Conservation (phyloP, 2,888 invertebrate genomes). For the Amiota minor region DNA sequence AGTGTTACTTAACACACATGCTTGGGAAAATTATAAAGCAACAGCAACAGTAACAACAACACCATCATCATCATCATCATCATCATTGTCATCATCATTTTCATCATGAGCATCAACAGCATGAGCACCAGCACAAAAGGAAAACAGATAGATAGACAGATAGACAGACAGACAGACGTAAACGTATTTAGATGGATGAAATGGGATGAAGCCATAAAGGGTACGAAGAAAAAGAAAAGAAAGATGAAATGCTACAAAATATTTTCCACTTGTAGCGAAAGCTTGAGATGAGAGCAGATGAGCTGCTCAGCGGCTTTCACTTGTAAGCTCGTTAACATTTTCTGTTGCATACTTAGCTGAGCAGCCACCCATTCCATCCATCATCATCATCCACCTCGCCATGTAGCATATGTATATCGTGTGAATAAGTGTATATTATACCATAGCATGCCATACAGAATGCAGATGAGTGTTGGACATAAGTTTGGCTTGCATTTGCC, state of each 20-base stretch:
- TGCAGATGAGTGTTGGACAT: too few relatives aligned
- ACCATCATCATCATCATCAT: background rate
- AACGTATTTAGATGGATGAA: too few relatives aligned
- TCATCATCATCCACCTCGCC: too few relatives aligned
- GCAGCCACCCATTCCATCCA: too few relatives aligned
- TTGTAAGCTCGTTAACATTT: conserved; percentile 11
- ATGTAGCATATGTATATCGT: background rate
- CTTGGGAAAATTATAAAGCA: background rate
- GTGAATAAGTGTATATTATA: too few relatives aligned
- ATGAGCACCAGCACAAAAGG: background rate
- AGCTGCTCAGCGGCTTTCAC: conserved; percentile 19
- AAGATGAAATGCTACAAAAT: conserved; percentile 7
- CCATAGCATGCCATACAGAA: too few relatives aligned
- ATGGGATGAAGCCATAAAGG: too few relatives aligned
- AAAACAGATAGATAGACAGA: background rate
- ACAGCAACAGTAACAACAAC: background rate
- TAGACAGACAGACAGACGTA: too few relatives aligned
- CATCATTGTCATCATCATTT: too few relatives aligned
- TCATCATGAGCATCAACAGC: too few relatives aligned
- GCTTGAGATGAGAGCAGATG: conserved; percentile 6
- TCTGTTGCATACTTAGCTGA: background rate
- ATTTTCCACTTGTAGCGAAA: background rate
- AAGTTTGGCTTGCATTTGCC: too few relatives aligned
- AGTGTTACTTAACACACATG: conserved; percentile 24
- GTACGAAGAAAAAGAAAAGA: background rate